Conservation (phyloP, 1,140 invertebrate genomes). For the Luehdorfia chinensis region DNA sequence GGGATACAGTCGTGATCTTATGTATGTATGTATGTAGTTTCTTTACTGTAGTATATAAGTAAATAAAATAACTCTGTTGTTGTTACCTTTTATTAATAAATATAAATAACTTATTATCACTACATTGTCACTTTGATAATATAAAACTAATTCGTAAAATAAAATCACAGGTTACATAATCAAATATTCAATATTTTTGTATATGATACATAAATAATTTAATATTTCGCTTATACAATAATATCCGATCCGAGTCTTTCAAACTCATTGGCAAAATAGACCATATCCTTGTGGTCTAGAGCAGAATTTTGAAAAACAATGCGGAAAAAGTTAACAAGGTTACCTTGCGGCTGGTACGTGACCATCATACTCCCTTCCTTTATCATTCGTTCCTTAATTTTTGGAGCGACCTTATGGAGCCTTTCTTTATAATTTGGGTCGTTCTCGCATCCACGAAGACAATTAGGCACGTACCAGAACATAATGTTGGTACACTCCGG, state of each 20-base stretch:
- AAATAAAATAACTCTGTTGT: no score
- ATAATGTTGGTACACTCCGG: conserved; percentile 96
- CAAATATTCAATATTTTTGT: conserved; percentile 28
- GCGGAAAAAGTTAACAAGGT: conserved; percentile 94
- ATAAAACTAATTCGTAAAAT: conserved; percentile 34
- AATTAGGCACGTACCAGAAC: conserved; percentile 96
- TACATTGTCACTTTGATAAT: conserved; percentile 14
- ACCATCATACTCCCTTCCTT: conserved; percentile 96
- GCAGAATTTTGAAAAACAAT: conserved; percentile 95
- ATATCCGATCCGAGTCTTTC: conserved; percentile 86
- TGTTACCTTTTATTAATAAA: conserved; percentile 11
- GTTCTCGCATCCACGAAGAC: conserved; percentile 80
- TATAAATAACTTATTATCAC: conserved; percentile 17
- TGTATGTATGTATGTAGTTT: no score
- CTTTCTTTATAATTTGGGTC: conserved; percentile 81
- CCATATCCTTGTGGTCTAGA: conserved; percentile 87
- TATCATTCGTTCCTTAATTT: conserved; percentile 96
- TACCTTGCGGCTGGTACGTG: conserved; percentile 92
- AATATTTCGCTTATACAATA: conserved; percentile 40
- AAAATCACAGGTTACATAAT: conserved; percentile 47
- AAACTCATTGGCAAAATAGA: conserved; percentile 91
- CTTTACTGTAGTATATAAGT: no score
- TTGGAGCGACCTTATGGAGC: conserved; percentile 91
- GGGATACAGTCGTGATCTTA: no score
- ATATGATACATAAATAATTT: conserved; percentile 23